Base-by-base conservation (phyloP, 2,888 invertebrate genomes). In the Parochlus steinenii region DNA sequence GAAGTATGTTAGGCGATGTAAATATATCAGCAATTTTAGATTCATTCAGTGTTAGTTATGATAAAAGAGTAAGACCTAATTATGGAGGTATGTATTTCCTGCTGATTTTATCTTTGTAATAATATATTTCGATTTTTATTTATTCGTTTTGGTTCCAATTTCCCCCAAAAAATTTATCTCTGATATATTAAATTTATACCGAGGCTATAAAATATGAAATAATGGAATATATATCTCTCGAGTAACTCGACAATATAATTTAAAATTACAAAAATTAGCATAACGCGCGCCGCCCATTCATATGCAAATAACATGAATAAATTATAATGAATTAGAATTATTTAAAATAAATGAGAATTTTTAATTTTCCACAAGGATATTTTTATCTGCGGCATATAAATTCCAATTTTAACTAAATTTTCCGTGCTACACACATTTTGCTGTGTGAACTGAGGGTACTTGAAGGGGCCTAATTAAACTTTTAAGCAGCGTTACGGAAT, bases 21-120 rank as follows among this genome's bases (percentile, higher is more conserved):
- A 89, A 89, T 73, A 87, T 89, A 67, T 87, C 89, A 54, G 85
- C 85, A 58, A 89, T 89, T 60, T 71, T 89, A 68, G 86, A 89
- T 67, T 86, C 86, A 56, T 86, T 89, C 71, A 87, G 87, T 63
- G 80, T 83, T 65, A 90, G 86, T 67, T 93, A 93, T 66, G 93
- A 95, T 73, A 95, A 93, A 79, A 81, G 93, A 78, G 86, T 95
- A 77, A 83, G 93, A 69, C 93, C 93, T 62, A 90, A 92, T 68
- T 93, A 92, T 69, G 92, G 90, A 80, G 90, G 90, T 90, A 69
- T 74, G 78, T 58, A 51, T 32, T 10, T 16, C 14, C n/a, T 25
- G 26, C 37, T 25, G 16, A 25, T 24, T 11, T 22, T 19, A 19
- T 16, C 27, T 15, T 16, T 29, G 15, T 29, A 25, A 19, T 31